Evolutionary conservation across 2,797 vertebrate genomes (phyloP), one percentile per base, ranked within the genome.

Genomic region (Arnoldichthys spilopterus): DNA sequence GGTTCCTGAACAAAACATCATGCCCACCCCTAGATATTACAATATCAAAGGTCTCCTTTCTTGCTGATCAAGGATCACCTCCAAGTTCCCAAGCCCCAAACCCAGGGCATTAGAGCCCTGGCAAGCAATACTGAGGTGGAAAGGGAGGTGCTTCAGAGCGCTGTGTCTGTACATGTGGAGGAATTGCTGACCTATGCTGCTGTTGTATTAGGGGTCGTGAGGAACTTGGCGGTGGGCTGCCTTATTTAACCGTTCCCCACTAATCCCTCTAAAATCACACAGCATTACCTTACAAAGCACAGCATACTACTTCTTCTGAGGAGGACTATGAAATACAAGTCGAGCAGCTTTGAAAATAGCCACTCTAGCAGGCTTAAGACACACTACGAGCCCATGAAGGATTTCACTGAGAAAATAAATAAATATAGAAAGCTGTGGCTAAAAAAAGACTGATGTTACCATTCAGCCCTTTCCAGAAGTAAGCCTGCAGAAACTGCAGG

Each of bases 321-420:
- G 22, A 45, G 30, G 37, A 45, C 2, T 70, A 47, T 32, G 18
- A 70, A 53, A 30, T 53, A 22, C 67, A 28, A 70, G 47, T 45
- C 64, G 11, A 53, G 43, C 62, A 64, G 45, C 58, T 73, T 59
- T 73, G 53, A 49, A 74, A 45, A 74, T 16, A 56, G 47, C 24
- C 53, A n/a, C 37, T 69, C 4, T 43, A 67, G 37, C 53, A 45
- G 64, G 64, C 64, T 69, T 77, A 77, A 43, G 18, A 30, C 24
- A 32, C 47, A 58, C 64, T 12, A 45, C 26, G 37, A 69, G 40
- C 37, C 26, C 34, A 56, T 32, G 24, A 59, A 49, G 34, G 64
- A 77, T 77, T 77, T 68, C 37, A 69, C 59, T 59, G 34, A 77
- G 51, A n/a, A 16, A 40, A 74, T 12, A 56, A 43, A 67, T 11